Conservation (phyloP, 1,140 invertebrate species). For the Ruditapes philippinarum region DNA sequence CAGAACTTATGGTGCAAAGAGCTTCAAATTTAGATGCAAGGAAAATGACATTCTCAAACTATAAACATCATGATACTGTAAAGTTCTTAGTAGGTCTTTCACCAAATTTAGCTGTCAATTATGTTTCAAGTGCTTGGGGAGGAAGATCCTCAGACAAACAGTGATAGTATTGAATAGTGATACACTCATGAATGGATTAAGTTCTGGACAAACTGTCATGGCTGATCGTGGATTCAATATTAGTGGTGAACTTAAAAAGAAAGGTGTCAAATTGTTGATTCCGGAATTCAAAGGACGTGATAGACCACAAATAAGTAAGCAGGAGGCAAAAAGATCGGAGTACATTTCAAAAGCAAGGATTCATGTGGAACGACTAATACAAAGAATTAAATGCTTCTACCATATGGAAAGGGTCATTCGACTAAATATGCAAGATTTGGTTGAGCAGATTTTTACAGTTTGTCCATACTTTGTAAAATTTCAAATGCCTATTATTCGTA, state of each 20-base stretch:
- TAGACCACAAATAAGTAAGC: neutral
- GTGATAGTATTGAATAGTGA: neutral
- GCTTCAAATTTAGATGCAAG: neutral
- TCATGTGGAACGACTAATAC: slow-evolving; percentile 35
- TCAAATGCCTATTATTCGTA: slow-evolving; percentile 10
- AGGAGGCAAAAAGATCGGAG: slow-evolving; percentile 3
- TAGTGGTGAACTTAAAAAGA: neutral
- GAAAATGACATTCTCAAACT: slow-evolving; percentile 15
- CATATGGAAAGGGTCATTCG: neutral
- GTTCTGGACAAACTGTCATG: neutral
- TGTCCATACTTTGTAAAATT: slow-evolving; percentile 10
- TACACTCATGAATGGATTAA: neutral
- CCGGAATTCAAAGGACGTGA: slow-evolving; percentile 38
- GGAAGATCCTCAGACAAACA: slow-evolving; percentile 23
- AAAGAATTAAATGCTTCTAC: slow-evolving; percentile 21
- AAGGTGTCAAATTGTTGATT: slow-evolving; percentile 20
- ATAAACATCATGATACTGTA: slow-evolving; percentile 20
- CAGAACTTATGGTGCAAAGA: slow-evolving; percentile 10
- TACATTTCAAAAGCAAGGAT: slow-evolving; percentile 42
- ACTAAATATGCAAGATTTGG: slow-evolving; percentile 44
- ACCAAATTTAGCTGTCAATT: slow-evolving; percentile 15
- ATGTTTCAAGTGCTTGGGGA: slow-evolving; percentile 43
- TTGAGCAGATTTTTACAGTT: slow-evolving; percentile 17
- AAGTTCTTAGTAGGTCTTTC: slow-evolving; percentile 28
- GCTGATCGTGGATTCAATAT: slow-evolving; percentile 33